phyloP scores from a whole-genome alignment of 2,888 invertebrate species.

The Baronia brevicornis region DNA sequence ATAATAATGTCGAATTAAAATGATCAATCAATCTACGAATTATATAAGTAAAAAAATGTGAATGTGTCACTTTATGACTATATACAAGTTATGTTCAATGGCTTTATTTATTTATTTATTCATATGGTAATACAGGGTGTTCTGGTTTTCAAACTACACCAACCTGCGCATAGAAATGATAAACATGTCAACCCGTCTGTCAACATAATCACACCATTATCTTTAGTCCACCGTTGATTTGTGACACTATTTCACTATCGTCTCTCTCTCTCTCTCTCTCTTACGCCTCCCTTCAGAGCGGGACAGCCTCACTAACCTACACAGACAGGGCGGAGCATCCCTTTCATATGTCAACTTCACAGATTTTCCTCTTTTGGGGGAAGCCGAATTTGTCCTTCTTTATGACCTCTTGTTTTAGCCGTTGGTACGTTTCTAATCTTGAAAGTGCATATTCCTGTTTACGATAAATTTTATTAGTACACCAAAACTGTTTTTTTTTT shows the following conservation, averaged over 20 bases:
- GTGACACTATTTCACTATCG: constrained; percentile 4
- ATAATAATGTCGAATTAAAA: constrained; percentile 3
- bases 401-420: constrained; percentile 75
- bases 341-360: constrained; percentile 70
- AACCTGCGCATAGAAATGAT: too few species aligned
- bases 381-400: constrained; percentile 56
- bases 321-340: constrained; percentile 20
- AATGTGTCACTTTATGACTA: not conserved
- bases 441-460: constrained; percentile 80
- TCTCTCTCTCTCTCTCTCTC: constrained; percentile 12
- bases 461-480: constrained; percentile 10
- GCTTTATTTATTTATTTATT: too few species aligned
- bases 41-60: not conserved
- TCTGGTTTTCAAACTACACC: too few species aligned
- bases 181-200: constrained; percentile 1
- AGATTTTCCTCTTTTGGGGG: constrained; percentile 65
- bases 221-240: not conserved
- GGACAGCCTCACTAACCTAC: constrained; percentile 17
- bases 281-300: constrained; percentile 13
- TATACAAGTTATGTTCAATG: not conserved
- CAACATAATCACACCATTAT: constrained; percentile 1
- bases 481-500: too few species aligned
- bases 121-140: too few species aligned
- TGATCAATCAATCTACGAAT: constrained; percentile 1
- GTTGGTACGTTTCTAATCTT: constrained; percentile 77